Conservation (phyloP, 2,113 vertebrate species). For the Melanocharis versteri region DNA sequence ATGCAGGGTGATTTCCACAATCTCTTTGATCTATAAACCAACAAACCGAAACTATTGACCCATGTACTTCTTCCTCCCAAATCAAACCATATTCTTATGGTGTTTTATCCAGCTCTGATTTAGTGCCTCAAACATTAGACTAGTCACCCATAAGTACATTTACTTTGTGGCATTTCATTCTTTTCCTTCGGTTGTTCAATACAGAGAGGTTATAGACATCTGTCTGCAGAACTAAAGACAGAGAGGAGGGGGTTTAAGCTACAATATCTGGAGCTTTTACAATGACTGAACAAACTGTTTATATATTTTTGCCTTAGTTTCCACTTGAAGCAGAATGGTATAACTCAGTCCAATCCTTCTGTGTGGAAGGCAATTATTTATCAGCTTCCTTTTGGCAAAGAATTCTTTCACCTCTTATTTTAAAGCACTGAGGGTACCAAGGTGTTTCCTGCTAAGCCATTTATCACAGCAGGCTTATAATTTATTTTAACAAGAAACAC, state of each 20-base stretch:
- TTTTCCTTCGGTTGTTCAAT: neutral
- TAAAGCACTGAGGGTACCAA: constrained; percentile 44
- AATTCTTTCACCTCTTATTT: constrained; percentile 39
- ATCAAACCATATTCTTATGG: neutral
- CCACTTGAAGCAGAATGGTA: neutral
- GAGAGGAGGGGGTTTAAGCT: neutral
- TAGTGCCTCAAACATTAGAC: neutral
- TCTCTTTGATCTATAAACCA: neutral
- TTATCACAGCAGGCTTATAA: constrained; percentile 55
- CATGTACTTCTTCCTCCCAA: neutral
- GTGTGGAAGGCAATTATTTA: constrained; percentile 27
- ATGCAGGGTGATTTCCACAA: neutral
- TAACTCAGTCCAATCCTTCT: neutral
- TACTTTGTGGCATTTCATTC: neutral
- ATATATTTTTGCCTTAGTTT: constrained; percentile 18
- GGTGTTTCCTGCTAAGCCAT: constrained; percentile 61
- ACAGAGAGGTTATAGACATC: neutral
- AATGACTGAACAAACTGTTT: neutral
- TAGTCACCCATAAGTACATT: neutral
- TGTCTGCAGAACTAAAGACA: neutral
- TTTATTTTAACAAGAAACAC: constrained; percentile 48
- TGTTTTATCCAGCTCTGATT: neutral
- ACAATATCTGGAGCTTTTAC: neutral
- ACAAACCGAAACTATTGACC: neutral
- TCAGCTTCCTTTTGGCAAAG: constrained; percentile 49